These are phyloP conservation scores for Halocynthia aurantium DNA, from an alignment of 23 tunicate genomes.

Conservation along the genomic window DNA sequence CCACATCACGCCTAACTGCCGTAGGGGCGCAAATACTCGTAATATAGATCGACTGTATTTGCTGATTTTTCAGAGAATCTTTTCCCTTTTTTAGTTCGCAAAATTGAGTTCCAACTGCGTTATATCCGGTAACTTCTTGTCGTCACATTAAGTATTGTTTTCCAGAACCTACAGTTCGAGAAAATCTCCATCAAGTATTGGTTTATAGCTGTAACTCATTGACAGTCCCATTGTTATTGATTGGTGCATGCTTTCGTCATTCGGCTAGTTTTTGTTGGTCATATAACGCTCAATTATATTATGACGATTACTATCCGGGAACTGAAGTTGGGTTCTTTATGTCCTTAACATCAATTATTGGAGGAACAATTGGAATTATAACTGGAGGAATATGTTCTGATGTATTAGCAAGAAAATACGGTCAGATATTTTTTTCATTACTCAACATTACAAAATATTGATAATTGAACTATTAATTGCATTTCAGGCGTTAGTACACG, in stretches of 20 bases:
- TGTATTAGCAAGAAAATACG: conserved; percentile 21
- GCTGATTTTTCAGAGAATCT: too few species aligned
- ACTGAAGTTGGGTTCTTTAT: conserved; percentile 28
- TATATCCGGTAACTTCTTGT: too few species aligned
- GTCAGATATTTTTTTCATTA: background rate
- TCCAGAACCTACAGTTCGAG: too few species aligned
- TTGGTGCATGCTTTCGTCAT: conserved; percentile 42
- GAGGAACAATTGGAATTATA: conserved; percentile 35
- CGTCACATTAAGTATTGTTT: too few species aligned
- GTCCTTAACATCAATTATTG: conserved; percentile 25
- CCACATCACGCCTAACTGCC: too few species aligned
- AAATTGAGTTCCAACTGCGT: too few species aligned
- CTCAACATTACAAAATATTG: too few species aligned
- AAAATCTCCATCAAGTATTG: too few species aligned
- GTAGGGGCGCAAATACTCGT: too few species aligned
- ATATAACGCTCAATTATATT: conserved; percentile 31
- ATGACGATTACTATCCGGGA: conserved; percentile 32
- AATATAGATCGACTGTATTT: too few species aligned
- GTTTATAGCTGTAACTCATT: too few species aligned
- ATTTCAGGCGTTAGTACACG: conserved; percentile 31
- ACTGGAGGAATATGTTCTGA: conserved; percentile 26
- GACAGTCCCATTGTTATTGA: conserved; percentile 17
- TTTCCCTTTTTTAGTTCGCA: too few species aligned
- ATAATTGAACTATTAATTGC: background rate
- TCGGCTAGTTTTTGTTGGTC: conserved; percentile 43